phyloP scores from a whole-genome alignment of 1,140 invertebrate species.

The Zophobas atratus region DNA sequence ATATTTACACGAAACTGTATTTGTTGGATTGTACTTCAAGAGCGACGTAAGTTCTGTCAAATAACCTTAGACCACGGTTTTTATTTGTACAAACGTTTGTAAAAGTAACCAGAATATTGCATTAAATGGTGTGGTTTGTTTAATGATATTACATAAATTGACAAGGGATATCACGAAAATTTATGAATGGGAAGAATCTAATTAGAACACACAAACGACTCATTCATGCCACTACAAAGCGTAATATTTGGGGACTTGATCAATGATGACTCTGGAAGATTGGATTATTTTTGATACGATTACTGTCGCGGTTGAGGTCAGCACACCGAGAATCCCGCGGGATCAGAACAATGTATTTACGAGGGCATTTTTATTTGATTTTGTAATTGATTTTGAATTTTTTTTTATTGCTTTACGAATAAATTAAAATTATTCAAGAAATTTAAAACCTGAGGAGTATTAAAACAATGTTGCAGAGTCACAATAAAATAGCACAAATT shows the following conservation, averaged over 20 bases:
- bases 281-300: conserved; percentile 36
- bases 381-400: neutral
- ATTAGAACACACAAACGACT: conserved; percentile 30
- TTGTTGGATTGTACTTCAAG: no score
- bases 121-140: neutral
- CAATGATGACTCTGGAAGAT: conserved; percentile 14
- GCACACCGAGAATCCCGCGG: conserved; percentile 14
- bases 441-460: no score
- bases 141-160: neutral
- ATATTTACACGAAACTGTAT: no score
- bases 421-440: neutral
- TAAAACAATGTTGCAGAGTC: no score
- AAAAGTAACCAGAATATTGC: no score
- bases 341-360: conserved; percentile 5
- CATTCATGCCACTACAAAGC: conserved; percentile 7
- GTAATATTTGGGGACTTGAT: conserved; percentile 39
- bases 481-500: no score
- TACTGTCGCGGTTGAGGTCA: conserved; percentile 17
- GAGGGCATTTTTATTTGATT: conserved; percentile 12
- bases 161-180: neutral
- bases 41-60: no score
- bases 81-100: no score
- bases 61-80: no score
- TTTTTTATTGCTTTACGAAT: neutral
- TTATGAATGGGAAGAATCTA: conserved; percentile 3